Evolutionary conservation across 2,888 invertebrate species (phyloP), one percentile per base, ranked within the genome.

Genomic region (Cacoxenus indagator): DNA sequence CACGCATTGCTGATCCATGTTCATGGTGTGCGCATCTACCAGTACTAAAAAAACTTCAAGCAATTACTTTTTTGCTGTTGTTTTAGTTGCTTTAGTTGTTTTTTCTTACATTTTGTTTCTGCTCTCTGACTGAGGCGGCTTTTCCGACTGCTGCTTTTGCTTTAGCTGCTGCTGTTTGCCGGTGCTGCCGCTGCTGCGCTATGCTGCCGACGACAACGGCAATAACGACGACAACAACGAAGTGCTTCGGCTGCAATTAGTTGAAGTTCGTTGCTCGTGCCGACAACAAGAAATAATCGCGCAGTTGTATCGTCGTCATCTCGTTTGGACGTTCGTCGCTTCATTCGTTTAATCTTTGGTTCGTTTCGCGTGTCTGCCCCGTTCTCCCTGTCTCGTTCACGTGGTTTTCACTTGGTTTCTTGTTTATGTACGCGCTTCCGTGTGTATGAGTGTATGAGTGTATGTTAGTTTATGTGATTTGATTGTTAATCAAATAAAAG

Each of bases 221-320:
- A 31, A 26, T 27, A 27, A 11, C 37, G 59, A 31, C 57, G 26
- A 57, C n/a, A 54, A 22, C 54, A 22, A 54, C 57, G 57, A 57
- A 57, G 4, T 66, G 69, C 67, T 48, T 67, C 37, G 70, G 55
- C 55, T 27, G 80, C 75, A 81, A 75, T 81, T 79, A 81, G 83
- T 81, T 81, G 74, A 76, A 80, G 78, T 83, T 83, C 78, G 77
- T 81, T 78, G 73, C 75, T 82, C 78, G 82, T 75, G 72, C 74
- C 80, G 82, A 76, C 78, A 78, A 82, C 81, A 78, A 81, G 69
- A 75, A 65, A 69, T 67, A 65, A 78, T 6, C 11, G 4, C 29
- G 57, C 29, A n/a, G 29, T 57, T 29, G 26, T 24, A 2, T 24
- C 48, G 48, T 19, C 19, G 57, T 29, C 26, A 17, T 57, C 17